These are phyloP conservation scores for Periophthalmus modestus DNA, from an alignment of 2,113 vertebrate species.

Conservation along the genomic window DNA sequence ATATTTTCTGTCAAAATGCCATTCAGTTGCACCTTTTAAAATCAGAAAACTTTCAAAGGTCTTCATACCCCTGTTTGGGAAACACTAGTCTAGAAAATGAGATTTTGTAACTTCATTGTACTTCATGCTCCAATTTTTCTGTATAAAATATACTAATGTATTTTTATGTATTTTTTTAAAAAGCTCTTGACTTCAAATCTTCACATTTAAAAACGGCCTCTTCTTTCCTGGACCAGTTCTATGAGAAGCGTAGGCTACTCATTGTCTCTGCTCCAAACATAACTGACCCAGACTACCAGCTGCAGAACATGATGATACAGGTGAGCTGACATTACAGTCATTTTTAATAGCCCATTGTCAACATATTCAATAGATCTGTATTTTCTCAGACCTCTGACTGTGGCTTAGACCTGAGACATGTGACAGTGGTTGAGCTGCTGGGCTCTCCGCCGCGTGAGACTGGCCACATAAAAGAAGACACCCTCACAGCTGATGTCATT, in stretches of 20 bases:
- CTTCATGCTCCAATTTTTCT: neutral
- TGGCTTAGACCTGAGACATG: constrained; percentile 86
- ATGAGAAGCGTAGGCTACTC: constrained; percentile 87
- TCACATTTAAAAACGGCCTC: constrained; percentile 80
- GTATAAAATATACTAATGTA: neutral
- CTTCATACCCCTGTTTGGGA: too few species aligned
- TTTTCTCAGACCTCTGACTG: constrained; percentile 83
- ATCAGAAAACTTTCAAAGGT: too few species aligned
- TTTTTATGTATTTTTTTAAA: constrained; percentile 27
- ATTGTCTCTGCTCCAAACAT: constrained; percentile 87
- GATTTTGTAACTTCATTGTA: neutral
- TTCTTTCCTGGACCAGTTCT: constrained; percentile 91
- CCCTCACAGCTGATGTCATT: constrained; percentile 80
- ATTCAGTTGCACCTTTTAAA: too few species aligned
- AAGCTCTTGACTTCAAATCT: constrained; percentile 88
- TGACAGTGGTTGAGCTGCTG: constrained; percentile 88
- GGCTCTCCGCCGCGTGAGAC: constrained; percentile 84
- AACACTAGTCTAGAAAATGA: too few species aligned
- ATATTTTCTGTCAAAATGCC: too few species aligned
- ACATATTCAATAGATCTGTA: neutral
- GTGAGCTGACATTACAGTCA: constrained; percentile 63
- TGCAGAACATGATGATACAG: constrained; percentile 92
- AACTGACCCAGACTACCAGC: constrained; percentile 85
- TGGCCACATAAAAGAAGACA: constrained; percentile 86
- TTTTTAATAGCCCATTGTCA: too few species aligned